phyloP scores from a whole-genome alignment of 2,113 vertebrate species.

The Machaerirhynchus nigripectus region DNA sequence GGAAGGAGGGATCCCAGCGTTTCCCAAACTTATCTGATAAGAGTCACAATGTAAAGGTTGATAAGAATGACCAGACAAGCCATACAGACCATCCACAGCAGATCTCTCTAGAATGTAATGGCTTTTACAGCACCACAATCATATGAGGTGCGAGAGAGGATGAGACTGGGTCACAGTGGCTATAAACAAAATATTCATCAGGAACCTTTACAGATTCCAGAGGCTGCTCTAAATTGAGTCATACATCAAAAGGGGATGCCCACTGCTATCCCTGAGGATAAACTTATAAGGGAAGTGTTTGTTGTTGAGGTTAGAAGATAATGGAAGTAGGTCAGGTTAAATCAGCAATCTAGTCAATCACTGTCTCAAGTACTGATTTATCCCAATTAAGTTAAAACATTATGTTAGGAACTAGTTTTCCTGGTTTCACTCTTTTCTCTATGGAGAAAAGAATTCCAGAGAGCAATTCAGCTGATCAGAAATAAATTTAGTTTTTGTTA shows the following conservation, averaged over 20 bases:
- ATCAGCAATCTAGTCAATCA: neutral
- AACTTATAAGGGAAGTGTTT: neutral
- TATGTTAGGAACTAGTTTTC: neutral
- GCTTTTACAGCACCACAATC: neutral
- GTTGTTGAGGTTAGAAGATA: neutral
- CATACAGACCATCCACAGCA: neutral
- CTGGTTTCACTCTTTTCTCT: neutral
- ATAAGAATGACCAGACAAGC: neutral
- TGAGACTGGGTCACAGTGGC: neutral
- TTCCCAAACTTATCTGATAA: neutral
- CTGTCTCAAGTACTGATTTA: neutral
- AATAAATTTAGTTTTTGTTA: neutral
- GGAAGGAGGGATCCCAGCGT: neutral
- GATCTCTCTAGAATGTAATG: neutral
- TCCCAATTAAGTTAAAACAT: neutral
- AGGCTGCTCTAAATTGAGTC: neutral
- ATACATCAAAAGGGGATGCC: neutral
- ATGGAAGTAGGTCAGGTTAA: neutral
- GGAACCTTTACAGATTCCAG: neutral
- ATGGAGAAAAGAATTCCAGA: neutral
- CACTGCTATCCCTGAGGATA: neutral
- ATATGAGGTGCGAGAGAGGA: neutral
- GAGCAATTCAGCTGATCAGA: neutral
- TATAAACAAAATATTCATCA: neutral
- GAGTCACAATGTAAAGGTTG: neutral